Base-by-base conservation (phyloP, 2,888 invertebrate genomes). In the Rotaria macrura region DNA sequence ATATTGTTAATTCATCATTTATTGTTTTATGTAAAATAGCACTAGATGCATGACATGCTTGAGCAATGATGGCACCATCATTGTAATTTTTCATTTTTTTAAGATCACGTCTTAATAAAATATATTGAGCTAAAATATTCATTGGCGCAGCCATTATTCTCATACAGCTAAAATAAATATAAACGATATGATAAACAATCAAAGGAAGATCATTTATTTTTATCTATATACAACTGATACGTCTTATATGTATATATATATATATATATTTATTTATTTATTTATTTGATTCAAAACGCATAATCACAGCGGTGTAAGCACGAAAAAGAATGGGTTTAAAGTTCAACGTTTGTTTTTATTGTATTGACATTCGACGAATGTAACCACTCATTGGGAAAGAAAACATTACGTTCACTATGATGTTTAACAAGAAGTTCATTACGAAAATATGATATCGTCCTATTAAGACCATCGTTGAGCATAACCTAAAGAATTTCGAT, bases 381-480 rank as follows among this genome's bases (percentile, higher is more conserved):
- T n/a, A 79, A 14, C 79, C 79, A 79, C 43, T 79, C 79, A 6
- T 40, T 43, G 2, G 79, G 79, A 79, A 79, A 79, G n/a, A 43
- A 79, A 25, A 79, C 79, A 79, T 79, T 79, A 43, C 79, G 79
- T 43, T 79, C 43, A n/a, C 79, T 79, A 79, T 79, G 79, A 79
- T 43, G 79, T 79, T 43, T 79, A 43, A 79, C 79, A 79, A 79
- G 79, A n/a, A 99, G 92, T 92, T 98, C 98, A 89, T 94, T 94
- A 87, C 93, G 93, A 91, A 99, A 99, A 91, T 97, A 99, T 87
- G 94, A 94, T 87, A 98, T 95, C 52, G 98, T 98, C 91, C 94
- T 94, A 89, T 94, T 93, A 25, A 99, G 93, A 47, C 99, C 99
- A 86, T 94, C 93, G 90, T n/a, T 79, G 4, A 79, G 25, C 12